A percentile compares a stretch with the other conserved stretches of the same genome.
Conservation (phyloP, 2,797 vertebrate genomes). For the Alca torda region DNA sequence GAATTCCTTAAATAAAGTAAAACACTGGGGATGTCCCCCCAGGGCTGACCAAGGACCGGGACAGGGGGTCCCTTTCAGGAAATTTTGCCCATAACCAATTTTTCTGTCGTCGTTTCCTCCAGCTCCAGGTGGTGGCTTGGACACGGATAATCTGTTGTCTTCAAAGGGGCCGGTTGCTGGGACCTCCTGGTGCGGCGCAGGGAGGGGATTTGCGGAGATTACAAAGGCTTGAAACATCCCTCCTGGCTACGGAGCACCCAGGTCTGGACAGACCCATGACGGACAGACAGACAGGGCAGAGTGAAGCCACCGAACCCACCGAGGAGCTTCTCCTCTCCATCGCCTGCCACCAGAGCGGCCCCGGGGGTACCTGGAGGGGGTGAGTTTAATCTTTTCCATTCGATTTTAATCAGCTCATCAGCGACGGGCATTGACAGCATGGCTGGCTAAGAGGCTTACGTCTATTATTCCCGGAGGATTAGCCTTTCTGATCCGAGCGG, state of each 20-base stretch:
- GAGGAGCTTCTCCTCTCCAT: not conserved
- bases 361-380: not conserved
- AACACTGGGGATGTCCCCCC: accelerated
- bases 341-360: accelerated
- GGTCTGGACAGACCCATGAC: accelerated
- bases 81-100: not conserved
- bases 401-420: not conserved
- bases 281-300: not conserved
- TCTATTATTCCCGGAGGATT: not conserved
- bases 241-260: not conserved
- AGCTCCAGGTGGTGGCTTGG: not conserved
- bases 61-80: accelerated
- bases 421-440: accelerated
- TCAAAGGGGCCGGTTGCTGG: accelerated
- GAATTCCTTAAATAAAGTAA: not conserved
- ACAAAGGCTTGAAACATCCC: accelerated
- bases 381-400: not conserved
- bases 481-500: not conserved
- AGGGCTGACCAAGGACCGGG: not conserved
- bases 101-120: not conserved
- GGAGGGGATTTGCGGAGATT: not conserved
- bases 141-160: accelerated
- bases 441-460: not conserved
- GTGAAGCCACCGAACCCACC: not conserved
- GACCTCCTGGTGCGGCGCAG: accelerated